Base-by-base conservation (phyloP, 2,113 vertebrate species). In the Halichoerus grypus region DNA sequence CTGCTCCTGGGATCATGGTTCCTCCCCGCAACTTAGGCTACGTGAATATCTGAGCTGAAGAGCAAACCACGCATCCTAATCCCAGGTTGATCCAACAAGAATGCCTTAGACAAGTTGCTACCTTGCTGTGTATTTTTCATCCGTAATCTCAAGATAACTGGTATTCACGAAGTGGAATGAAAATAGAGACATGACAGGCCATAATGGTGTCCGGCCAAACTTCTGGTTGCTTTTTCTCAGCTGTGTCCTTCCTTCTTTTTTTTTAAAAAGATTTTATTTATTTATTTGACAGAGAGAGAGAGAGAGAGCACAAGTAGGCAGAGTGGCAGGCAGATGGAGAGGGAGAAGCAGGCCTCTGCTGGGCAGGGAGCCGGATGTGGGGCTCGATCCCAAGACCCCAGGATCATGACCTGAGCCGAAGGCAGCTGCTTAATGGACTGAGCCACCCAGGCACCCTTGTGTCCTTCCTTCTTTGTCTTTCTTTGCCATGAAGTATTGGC, bases 71-170 rank as follows among this genome's bases (percentile, higher is more conserved):
- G 11, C 5, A 7, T 42, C 42, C 84, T 71, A 71, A 63, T 42
- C 74, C 26, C 61, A 7, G 24, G 46, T 18, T 22, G n/a, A 87
- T 59, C 24, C 69, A 28, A n/a, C 14, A 80, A 7, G 36, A 46
- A 49, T n/a, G 33, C 67, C 31, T 77, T 33, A n/a, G 36, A 51
- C 39, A 71, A 86, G 22, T 55, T 69, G 74, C 53, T 86, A 39
- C 39, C 79, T 82, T 90, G 77, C 63, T 67, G 80, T 79, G 74
- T 93, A 19, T 67, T 87, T 87, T 82, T 65, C 36, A 85, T 42
- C 28, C 21, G 42, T 71, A 53, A 72, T 77, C 21, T 12, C 28
- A 4, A 61, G 9, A 89, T n/a, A 69, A 46, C 36, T 95, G 69
- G 57, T 53, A 91, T 65, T 94, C 87, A 28, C 33, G 55, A 33